phyloP scores from a whole-genome alignment of 2,113 vertebrate species.

The Panthera leo region DNA sequence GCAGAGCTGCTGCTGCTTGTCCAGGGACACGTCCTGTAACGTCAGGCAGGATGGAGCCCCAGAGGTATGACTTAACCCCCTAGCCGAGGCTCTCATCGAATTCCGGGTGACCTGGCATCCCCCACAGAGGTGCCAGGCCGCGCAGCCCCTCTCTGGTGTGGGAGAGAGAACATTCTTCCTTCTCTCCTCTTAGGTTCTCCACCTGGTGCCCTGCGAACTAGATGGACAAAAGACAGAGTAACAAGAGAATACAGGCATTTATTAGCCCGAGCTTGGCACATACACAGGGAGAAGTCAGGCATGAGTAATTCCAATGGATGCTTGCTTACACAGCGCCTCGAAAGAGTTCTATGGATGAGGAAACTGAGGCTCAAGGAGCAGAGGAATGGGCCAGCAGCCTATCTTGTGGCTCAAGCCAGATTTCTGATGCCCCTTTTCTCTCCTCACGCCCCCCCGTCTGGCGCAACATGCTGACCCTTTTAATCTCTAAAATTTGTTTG shows the following conservation, averaged over 20 bases:
- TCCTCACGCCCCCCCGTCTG: rapidly evolving
- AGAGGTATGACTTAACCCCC: neutral
- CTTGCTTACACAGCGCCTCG: too few relatives aligned
- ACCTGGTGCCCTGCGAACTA: neutral
- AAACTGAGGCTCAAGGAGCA: neutral
- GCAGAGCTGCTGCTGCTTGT: neutral
- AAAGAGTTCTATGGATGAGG: neutral
- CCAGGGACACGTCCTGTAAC: neutral
- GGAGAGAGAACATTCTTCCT: neutral
- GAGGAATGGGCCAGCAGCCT: too few relatives aligned
- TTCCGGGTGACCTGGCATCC: too few relatives aligned
- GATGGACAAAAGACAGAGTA: neutral
- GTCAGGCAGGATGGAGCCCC: neutral
- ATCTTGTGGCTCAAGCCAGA: neutral
- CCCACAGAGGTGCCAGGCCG: neutral
- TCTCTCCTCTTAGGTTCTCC: neutral
- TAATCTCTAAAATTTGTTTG: neutral
- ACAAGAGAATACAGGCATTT: neutral
- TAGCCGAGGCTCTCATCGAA: neutral
- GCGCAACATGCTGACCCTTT: neutral
- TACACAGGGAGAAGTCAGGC: too few relatives aligned
- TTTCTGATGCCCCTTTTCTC: neutral
- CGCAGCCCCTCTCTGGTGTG: too few relatives aligned
- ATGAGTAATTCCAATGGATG: neutral
- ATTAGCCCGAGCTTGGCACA: rapidly evolving